Evolutionary conservation across 2,797 vertebrate species (phyloP), one percentile per base, ranked within the genome.

Genomic region (Triplophysa yarkandensis): DNA sequence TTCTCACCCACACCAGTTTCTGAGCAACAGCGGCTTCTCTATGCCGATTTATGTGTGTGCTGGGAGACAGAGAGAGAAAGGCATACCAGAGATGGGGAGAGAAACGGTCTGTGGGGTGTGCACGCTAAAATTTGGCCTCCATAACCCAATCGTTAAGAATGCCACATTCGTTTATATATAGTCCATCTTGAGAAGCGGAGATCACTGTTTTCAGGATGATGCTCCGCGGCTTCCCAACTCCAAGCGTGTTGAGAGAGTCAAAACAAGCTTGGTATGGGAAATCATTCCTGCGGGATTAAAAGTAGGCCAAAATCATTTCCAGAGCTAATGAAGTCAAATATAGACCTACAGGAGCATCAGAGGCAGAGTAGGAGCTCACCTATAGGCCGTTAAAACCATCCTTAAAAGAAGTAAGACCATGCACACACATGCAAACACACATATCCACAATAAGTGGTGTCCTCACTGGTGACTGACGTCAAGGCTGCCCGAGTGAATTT

Each of bases 121-220:
- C 52, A 43, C 57, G 69, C 60, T 61, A 80, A 81, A 74, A 68
- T 73, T 81, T 88, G 86, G 80, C 86, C 81, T 67, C 62, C 66
- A 83, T 77, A 86, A 88, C 83, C 85, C 79, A 85, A 83, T 86
- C 85, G 80, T 88, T 89, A 88, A 81, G 79, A 87, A 87, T 85
- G 83, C 82, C 87, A 85, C 84, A 85, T 85, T 77, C 68, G 86
- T 77, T 82, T 85, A 86, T 85, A 79, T 86, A 85, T 84, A 84
- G 72, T 78, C 74, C 77, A 72, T 80, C 69, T 77, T 46, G 69
- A 68, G 48, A 62, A 85, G 81, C 16, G 36, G 61, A 83, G 71
- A 82, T 81, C 77, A 75, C 61, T 64, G 76, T 81, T 83, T 84
- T 86, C 81, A 77, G 71, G 63, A 80, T 80, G 77, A 73, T 74